Conservation (phyloP, 2,113 vertebrate genomes). For the Tinamus guttatus region DNA sequence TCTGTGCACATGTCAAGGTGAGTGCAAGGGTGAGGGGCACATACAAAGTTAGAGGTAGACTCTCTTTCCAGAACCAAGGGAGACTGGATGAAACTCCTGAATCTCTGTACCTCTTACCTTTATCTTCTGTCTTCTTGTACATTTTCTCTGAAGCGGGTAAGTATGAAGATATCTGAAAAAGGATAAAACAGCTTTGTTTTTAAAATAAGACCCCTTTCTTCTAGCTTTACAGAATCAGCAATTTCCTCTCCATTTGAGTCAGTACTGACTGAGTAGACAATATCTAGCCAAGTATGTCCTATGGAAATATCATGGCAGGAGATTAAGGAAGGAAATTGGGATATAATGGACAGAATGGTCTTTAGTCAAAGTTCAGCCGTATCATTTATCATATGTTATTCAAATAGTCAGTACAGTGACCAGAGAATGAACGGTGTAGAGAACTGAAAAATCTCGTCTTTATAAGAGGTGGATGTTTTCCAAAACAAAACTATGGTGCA, state of each 20-base stretch:
- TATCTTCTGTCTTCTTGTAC: not conserved
- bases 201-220: not conserved
- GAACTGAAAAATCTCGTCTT: not conserved
- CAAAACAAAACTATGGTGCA: not conserved
- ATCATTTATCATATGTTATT: not conserved
- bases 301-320: not conserved
- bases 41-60: not conserved
- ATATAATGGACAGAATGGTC: not conserved
- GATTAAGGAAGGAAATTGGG: not conserved
- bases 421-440: not conserved
- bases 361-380: not conserved
- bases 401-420: rapidly evolving
- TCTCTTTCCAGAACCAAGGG: not conserved
- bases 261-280: not conserved
- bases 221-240: not conserved
- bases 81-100: not conserved
- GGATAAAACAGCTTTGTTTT: not conserved
- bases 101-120: not conserved
- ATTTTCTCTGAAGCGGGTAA: not conserved
- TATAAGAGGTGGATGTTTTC: not conserved
- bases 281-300: not conserved
- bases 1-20: not conserved
- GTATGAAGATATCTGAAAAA: not conserved
- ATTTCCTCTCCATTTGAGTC: not conserved
- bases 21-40: not conserved